Percentiles rank a stretch among this genome's conserved stretches.
Evolutionary conservation across 2,797 vertebrate species (phyloP).

Genomic region (Chaetophractus vellerosus): DNA sequence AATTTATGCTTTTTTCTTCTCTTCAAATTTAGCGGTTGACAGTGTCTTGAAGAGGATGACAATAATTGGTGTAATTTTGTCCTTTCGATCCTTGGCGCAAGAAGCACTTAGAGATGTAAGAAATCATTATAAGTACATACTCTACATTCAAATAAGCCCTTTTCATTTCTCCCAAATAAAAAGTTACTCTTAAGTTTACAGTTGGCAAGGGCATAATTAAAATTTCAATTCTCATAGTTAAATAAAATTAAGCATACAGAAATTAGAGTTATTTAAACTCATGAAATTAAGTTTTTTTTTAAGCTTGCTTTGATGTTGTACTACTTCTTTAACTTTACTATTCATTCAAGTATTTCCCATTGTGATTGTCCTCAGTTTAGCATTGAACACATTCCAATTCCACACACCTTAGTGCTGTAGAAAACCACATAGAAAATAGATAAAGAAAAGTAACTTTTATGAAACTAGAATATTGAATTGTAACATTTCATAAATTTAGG

Average conservation of each 20-base stretch:
- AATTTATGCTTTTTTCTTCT: conserved; percentile 64
- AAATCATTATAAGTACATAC: conserved; percentile 69
- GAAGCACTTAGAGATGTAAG: conserved; percentile 99
- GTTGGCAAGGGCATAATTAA: background rate
- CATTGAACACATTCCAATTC: conserved; percentile 64
- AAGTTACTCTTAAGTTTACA: conserved; percentile 22
- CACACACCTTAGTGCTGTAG: background rate
- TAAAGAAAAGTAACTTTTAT: conserved; percentile 51
- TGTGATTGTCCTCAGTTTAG: conserved; percentile 23
- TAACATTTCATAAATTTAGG: conserved; percentile 45
- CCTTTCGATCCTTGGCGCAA: conserved; percentile 98
- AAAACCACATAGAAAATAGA: background rate
- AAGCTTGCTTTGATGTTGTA: conserved; percentile 1
- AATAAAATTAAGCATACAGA: conserved; percentile 22
- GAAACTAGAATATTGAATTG: background rate
- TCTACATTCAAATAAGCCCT: conserved; percentile 13
- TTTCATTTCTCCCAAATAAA: conserved; percentile 62
- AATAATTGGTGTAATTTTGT: conserved; percentile 99
- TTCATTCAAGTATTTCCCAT: conserved; percentile 53
- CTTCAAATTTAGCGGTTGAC: conserved; percentile 94
- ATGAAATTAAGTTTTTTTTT: conserved; percentile 37
- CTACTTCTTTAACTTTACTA: conserved; percentile 55
- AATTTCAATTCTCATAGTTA: background rate
- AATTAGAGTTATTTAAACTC: conserved; percentile 42
- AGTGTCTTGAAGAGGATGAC: conserved; percentile 99